Conservation (phyloP, 2,888 invertebrate species). For the Mactromeris polynyma region DNA sequence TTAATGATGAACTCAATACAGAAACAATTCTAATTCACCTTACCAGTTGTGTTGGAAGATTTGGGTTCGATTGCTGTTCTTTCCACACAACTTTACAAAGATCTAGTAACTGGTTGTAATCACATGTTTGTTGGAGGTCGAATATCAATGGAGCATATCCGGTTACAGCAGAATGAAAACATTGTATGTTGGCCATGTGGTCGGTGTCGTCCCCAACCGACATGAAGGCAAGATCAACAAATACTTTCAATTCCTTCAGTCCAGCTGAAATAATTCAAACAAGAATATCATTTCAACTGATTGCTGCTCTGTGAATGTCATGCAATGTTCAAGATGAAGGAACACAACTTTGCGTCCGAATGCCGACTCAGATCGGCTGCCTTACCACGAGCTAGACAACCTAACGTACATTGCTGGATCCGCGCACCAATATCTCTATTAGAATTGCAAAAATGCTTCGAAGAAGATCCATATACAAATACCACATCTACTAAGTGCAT, state of each 20-base stretch:
- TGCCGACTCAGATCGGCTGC: too few relatives aligned
- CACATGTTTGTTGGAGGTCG: conserved; percentile 73
- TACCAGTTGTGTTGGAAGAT: conserved; percentile 82
- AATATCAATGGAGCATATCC: conserved; percentile 85
- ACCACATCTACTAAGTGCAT: too few relatives aligned
- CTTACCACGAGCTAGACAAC: too few relatives aligned
- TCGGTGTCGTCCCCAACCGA: conserved; percentile 80
- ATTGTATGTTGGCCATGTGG: conserved; percentile 82
- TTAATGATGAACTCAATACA: too few relatives aligned
- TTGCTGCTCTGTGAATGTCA: too few relatives aligned
- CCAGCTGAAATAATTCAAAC: conserved; percentile 48
- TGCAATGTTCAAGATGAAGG: too few relatives aligned
- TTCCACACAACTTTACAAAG: conserved; percentile 80
- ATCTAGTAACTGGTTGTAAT: conserved; percentile 74
- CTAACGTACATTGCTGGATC: too few relatives aligned
- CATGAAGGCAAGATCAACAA: conserved; percentile 83
- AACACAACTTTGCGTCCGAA: too few relatives aligned
- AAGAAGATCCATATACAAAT: too few relatives aligned
- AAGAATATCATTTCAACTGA: too few relatives aligned
- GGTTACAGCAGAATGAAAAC: conserved; percentile 82
- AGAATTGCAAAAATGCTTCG: too few relatives aligned
- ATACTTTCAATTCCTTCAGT: conserved; percentile 78
- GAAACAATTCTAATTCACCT: conserved; percentile 9
- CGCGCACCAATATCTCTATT: too few relatives aligned
- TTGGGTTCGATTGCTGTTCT: conserved; percentile 75